Evolutionary conservation across 2,888 invertebrate genomes (phyloP).

Genomic region (Athalia circularis): DNA sequence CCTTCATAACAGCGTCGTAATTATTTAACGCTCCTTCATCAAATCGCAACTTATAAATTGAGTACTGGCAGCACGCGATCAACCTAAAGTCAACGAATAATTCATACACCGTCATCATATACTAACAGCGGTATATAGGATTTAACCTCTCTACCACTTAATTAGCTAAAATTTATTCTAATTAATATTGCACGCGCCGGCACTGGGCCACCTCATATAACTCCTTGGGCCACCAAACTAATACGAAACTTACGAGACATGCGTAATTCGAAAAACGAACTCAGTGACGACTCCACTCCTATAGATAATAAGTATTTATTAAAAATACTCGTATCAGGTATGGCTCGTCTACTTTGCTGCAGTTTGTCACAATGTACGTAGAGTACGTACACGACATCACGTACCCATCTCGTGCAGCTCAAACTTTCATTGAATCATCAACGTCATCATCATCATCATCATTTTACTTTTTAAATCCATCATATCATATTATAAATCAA

Average conservation of each 20-base stretch:
- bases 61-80: slow-evolving; percentile 36
- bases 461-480: slow-evolving; percentile 8
- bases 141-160: slow-evolving; percentile 52
- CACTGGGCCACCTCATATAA: slow-evolving; percentile 60
- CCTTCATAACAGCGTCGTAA: background rate
- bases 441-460: background rate
- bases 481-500: slow-evolving; percentile 2
- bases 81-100: slow-evolving; percentile 36
- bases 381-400: background rate
- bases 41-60: slow-evolving; percentile 11
- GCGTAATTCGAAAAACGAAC: slow-evolving; percentile 28
- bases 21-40: slow-evolving; percentile 7
- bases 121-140: background rate
- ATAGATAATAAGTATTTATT: background rate
- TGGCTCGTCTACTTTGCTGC: slow-evolving; percentile 28
- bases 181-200: slow-evolving; percentile 74
- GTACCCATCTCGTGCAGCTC: slow-evolving; percentile 6
- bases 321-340: slow-evolving; percentile 4
- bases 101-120: slow-evolving; percentile 12
- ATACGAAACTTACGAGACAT: slow-evolving; percentile 40
- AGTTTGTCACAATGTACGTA: background rate
- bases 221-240: slow-evolving; percentile 33
- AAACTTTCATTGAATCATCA: slow-evolving; percentile 32
- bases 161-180: slow-evolving; percentile 61
- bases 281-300: slow-evolving; percentile 29